Evolutionary conservation across 2,113 vertebrate genomes (phyloP).

Genomic region (Cyanoramphus novaezelandiae): DNA sequence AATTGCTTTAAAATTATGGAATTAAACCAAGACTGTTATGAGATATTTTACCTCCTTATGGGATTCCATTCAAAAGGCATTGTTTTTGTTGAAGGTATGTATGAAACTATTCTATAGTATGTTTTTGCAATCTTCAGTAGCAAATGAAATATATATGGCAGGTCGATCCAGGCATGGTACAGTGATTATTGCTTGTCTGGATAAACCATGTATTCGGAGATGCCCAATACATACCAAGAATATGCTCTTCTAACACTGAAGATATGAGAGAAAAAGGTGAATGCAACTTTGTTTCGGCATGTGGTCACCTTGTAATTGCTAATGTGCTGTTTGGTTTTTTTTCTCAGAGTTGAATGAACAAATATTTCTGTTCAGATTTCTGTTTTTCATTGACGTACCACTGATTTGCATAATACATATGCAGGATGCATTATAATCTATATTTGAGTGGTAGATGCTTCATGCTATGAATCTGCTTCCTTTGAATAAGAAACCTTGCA

Average conservation of each 20-base stretch:
- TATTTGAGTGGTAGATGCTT: neutral
- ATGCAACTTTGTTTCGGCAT: neutral
- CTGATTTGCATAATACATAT: neutral
- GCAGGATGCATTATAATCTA: neutral
- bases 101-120: neutral
- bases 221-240: neutral
- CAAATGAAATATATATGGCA: neutral
- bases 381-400: neutral
- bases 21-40: neutral
- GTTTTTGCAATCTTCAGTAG: neutral
- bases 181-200: neutral
- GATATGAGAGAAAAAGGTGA: neutral
- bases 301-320: neutral
- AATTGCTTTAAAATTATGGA: neutral
- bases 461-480: neutral
- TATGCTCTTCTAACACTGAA: neutral
- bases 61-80: neutral
- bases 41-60: neutral
- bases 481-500: neutral
- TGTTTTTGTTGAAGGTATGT: fast-evolving
- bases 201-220: neutral
- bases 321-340: neutral
- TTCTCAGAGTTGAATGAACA: neutral
- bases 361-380: neutral
- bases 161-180: neutral